These are phyloP conservation scores for Athalia circularis DNA, from an alignment of 2,888 invertebrate species.

Conservation along the genomic window DNA sequence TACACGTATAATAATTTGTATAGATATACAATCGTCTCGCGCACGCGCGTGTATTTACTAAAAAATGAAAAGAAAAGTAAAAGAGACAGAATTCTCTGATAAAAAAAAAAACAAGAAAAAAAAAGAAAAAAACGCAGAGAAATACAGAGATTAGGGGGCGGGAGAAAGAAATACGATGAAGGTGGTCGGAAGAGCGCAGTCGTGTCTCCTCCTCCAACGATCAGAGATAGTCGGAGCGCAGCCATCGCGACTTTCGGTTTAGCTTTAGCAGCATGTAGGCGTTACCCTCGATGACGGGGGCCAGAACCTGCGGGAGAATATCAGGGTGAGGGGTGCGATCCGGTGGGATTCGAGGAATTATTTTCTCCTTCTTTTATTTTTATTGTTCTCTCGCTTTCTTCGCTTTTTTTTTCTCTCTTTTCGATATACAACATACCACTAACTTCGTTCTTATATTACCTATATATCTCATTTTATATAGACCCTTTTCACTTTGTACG, in stretches of 20 bases:
- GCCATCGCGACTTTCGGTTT: slow-evolving; percentile 71
- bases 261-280: slow-evolving; percentile 65
- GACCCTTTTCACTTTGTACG: too few relatives aligned
- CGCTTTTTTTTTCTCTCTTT: too few relatives aligned
- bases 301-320: neutral
- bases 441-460: too few relatives aligned
- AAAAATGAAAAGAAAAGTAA: slow-evolving; percentile 61
- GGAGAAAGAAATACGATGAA: slow-evolving; percentile 48
- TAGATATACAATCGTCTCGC: neutral
- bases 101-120: slow-evolving; percentile 50
- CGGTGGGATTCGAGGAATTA: too few relatives aligned
- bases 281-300: slow-evolving; percentile 63
- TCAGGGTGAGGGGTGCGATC: too few relatives aligned
- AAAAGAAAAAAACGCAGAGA: slow-evolving; percentile 52
- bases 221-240: slow-evolving; percentile 67
- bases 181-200: slow-evolving; percentile 61
- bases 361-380: too few relatives aligned
- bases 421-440: too few relatives aligned
- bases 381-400: too few relatives aligned
- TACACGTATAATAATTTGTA: neutral
- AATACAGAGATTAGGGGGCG: slow-evolving; percentile 40
- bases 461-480: too few relatives aligned
- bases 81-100: slow-evolving; percentile 44
- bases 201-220: slow-evolving; percentile 69
- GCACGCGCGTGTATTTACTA: slow-evolving; percentile 42